Conservation (phyloP, 2,113 vertebrate species). For the Gymnarchus niloticus region DNA sequence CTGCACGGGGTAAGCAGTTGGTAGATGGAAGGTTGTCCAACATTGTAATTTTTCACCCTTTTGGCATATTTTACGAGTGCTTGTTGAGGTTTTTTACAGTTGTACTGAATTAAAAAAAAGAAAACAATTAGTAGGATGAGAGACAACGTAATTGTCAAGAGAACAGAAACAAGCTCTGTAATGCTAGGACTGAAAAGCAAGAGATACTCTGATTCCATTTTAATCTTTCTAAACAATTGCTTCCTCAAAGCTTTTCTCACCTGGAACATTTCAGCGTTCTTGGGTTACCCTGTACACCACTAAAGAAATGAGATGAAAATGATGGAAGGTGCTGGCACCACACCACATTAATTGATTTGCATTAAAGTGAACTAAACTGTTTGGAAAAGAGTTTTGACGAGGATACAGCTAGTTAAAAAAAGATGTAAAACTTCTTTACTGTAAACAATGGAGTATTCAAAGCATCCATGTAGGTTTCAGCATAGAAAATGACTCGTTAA, state of each 20-base stretch:
- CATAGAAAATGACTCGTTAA: not conserved
- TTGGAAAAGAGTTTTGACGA: conserved; percentile 3
- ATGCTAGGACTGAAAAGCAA: not conserved
- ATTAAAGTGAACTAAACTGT: not conserved
- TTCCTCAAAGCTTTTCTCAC: not conserved
- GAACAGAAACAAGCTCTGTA: not conserved
- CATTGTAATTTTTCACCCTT: not conserved
- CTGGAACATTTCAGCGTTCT: not conserved
- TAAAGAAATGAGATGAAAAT: conserved; percentile 25
- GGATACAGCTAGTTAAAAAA: not conserved
- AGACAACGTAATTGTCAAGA: not conserved
- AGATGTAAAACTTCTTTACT: too few species aligned
- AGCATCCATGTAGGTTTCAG: not conserved
- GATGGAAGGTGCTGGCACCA: conserved; percentile 3
- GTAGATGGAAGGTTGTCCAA: not conserved
- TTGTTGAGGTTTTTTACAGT: not conserved
- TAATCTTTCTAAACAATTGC: not conserved
- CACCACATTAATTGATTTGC: not conserved
- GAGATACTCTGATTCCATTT: not conserved
- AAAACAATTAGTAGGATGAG: not conserved
- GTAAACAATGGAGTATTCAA: not conserved
- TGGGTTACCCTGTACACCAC: conserved; percentile 18
- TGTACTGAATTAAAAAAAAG: not conserved
- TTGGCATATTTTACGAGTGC: not conserved
- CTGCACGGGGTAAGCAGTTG: not conserved